Percentiles rank a stretch among this genome's conserved stretches.
Conservation (phyloP, 2,797 vertebrate genomes). For the Rhynchotus rufescens region DNA sequence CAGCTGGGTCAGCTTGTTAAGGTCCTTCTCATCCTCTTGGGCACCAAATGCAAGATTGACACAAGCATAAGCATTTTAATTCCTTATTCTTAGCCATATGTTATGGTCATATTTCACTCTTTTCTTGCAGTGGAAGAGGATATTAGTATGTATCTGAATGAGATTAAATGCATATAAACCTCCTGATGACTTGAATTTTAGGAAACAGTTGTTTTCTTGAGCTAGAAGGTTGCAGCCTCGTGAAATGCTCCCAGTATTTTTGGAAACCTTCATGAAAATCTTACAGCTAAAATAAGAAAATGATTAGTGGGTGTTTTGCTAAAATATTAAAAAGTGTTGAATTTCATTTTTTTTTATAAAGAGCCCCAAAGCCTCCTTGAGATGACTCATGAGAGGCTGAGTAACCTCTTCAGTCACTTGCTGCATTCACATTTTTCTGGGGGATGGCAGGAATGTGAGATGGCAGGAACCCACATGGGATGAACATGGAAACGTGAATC, state of each 20-base stretch:
- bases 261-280: neutral
- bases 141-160: constrained; percentile 28
- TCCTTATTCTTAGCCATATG: neutral
- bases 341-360: neutral
- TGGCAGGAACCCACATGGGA: neutral
- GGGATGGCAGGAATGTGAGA: neutral
- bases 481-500: neutral
- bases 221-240: neutral
- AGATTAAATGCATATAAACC: constrained; percentile 20
- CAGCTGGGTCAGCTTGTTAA: neutral
- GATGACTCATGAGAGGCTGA: neutral
- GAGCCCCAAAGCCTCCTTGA: neutral
- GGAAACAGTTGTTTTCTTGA: constrained; percentile 10
- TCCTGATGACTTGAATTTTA: neutral
- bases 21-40: neutral
- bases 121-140: constrained; percentile 25
- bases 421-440: neutral
- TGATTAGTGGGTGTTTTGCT: fast-evolving
- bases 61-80: neutral
- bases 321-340: neutral
- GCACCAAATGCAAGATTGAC: neutral
- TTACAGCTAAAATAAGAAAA: neutral
- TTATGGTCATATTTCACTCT: neutral
- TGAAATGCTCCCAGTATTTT: neutral
- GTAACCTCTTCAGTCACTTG: neutral